Conservation (phyloP, 2,888 invertebrate genomes). For the Cheilosia pagana region DNA sequence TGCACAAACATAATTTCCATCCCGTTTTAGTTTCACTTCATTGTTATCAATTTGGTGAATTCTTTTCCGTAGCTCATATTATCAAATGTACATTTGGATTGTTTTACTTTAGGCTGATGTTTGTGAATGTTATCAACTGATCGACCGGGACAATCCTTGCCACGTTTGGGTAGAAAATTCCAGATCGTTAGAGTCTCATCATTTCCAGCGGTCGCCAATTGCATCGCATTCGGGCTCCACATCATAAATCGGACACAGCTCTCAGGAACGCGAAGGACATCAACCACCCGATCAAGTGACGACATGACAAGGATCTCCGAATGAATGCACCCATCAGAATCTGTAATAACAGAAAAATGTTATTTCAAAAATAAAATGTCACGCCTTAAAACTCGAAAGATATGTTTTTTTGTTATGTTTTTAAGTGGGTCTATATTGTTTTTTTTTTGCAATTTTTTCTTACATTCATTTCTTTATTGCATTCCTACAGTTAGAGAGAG, state of each 20-base stretch:
- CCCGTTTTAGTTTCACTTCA: slow-evolving; percentile 15
- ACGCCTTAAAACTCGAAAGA: no score
- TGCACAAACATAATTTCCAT: neutral
- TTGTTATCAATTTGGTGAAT: slow-evolving; percentile 48
- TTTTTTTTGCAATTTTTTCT: no score
- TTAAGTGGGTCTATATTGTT: no score
- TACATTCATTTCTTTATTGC: no score
- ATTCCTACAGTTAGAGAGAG: no score
- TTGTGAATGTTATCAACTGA: slow-evolving; percentile 6
- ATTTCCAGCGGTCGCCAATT: slow-evolving; percentile 81
- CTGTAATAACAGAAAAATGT: slow-evolving; percentile 60
- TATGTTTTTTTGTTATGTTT: no score
- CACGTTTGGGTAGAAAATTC: slow-evolving; percentile 80
- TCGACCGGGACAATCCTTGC: slow-evolving; percentile 5
- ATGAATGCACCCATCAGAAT: slow-evolving; percentile 74
- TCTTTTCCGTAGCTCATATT: slow-evolving; percentile 39
- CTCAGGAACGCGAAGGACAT: slow-evolving; percentile 79
- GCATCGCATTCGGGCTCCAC: slow-evolving; percentile 81
- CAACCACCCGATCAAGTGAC: slow-evolving; percentile 81
- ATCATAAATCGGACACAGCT: slow-evolving; percentile 80
- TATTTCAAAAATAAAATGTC: no score
- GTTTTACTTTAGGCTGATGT: neutral
- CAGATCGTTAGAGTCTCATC: slow-evolving; percentile 83
- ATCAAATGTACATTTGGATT: slow-evolving; percentile 19
- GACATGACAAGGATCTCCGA: slow-evolving; percentile 81